These are phyloP conservation scores for Minunthozetes semirufus DNA, from an alignment of 2,888 invertebrate genomes.

Conservation along the genomic window DNA sequence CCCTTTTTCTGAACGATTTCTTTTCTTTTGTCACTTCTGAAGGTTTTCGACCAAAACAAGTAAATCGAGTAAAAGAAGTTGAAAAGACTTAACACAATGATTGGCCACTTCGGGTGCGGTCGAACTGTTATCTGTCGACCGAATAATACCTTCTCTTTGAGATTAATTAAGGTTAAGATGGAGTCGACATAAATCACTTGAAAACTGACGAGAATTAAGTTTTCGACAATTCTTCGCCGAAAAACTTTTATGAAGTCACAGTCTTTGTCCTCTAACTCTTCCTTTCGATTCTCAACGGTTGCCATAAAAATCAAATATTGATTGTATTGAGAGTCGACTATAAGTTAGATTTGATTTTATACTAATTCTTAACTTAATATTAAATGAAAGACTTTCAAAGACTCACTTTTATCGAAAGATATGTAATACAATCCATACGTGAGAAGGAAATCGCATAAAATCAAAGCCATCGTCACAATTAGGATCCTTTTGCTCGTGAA, in stretches of 20 bases:
- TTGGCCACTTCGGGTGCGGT: not conserved
- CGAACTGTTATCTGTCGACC: not conserved
- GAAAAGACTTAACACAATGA: not conserved
- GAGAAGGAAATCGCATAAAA: not conserved
- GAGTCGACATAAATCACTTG: not conserved
- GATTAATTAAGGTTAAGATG: not conserved
- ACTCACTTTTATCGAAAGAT: not conserved
- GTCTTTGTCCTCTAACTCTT: not conserved
- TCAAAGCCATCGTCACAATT: not conserved
- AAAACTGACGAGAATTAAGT: conserved; percentile 4
- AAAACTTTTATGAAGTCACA: not conserved
- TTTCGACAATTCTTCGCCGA: conserved; percentile 12
- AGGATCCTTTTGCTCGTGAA: not conserved
- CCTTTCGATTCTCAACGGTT: not conserved
- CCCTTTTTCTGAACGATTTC: not conserved
- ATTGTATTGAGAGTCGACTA: not conserved
- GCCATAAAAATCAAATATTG: not conserved
- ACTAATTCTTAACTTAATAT: not conserved
- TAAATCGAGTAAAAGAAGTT: not conserved
- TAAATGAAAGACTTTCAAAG: no score
- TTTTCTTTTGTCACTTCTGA: not conserved
- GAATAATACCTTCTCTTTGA: not conserved
- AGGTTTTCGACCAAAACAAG: conserved; percentile 2
- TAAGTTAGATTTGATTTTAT: not conserved
- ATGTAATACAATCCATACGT: not conserved